A percentile compares a stretch with the other conserved stretches of the same genome.
Conservation (phyloP, 2,888 invertebrate species). For the Apantesis nais region DNA sequence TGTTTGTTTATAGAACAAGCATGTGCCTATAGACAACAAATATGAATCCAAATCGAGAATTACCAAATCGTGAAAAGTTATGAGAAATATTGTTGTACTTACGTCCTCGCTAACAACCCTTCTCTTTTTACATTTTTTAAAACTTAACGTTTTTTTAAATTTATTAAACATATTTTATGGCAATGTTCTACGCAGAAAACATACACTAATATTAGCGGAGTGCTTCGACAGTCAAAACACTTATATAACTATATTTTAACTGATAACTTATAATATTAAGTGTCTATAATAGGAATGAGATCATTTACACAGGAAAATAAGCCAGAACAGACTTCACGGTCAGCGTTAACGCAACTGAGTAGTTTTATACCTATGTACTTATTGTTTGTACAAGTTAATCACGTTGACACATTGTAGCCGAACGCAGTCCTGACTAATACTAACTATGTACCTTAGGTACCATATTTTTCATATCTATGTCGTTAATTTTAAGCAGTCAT, state of each 20-base stretch:
- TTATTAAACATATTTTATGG: slow-evolving; percentile 54
- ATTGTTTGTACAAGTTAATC: slow-evolving; percentile 54
- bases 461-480: not conserved
- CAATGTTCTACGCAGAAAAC: not conserved
- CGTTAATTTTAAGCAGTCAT: not conserved
- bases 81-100: slow-evolving; percentile 45
- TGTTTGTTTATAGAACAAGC: slow-evolving; percentile 69
- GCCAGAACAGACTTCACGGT: slow-evolving; percentile 56
- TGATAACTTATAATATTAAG: not conserved
- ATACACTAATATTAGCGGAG: not conserved
- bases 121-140: slow-evolving; percentile 57
- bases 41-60: slow-evolving; percentile 48
- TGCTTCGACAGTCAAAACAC: slow-evolving; percentile 2
- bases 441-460: slow-evolving; percentile 24
- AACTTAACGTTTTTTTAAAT: slow-evolving; percentile 63
- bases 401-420: slow-evolving; percentile 47
- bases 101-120: slow-evolving; percentile 47
- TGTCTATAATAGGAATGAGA: slow-evolving; percentile 12
- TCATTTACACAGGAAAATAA: slow-evolving; percentile 32
- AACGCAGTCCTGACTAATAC: slow-evolving; percentile 56
- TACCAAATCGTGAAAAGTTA: slow-evolving; percentile 30
- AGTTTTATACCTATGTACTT: slow-evolving; percentile 44
- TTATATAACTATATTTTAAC: not conserved
- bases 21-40: slow-evolving; percentile 46
- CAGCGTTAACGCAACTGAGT: slow-evolving; percentile 61